Base-by-base conservation (phyloP, 2,888 invertebrate species). In the Homarus gammarus region DNA sequence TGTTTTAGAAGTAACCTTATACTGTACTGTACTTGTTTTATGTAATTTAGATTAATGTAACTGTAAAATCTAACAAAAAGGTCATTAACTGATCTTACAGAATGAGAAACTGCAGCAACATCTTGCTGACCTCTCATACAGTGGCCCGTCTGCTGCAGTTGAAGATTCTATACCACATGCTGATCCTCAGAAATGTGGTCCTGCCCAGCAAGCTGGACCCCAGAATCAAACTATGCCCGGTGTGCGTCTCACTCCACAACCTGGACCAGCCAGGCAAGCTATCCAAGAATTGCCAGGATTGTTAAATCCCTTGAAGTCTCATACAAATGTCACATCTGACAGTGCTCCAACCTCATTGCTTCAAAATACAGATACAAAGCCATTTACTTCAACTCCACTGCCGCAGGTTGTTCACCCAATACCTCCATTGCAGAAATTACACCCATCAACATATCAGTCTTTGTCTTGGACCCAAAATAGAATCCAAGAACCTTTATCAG, bases 401-500 rank as follows among this genome's bases (percentile, higher is more conserved):
- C 27, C 64, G 3, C 64, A 64, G 22, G 3, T 22, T 6, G 5
- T 6, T 64, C 64, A 6, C 27, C 15, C 0, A n/a, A 5, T 27
- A 0, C 27, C 64, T 64, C 6, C 64, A 27, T n/a, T 64, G 27
- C n/a, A 6, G 22, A 1, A 64, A 6, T 6, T 27, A 12, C 64
- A 64, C 6, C 27, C 27, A 5, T 10, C 27, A 27, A 27, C 6
- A 22, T 0, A 22, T 64, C 27, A 27, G 27, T 64, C 27, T 27
- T 5, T 27, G 64, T 10, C 64, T 3, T 27, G 27, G 27, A 3
- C 31, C 15, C 27, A 64, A 64, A 64, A 5, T 27, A 64, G 64
- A 8, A 64, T 64, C 27, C 64, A 64, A 64, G 64, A 64, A 27
- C 64, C 64, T 10, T 64, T 64, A 64, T 64, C 64, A 64, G 64